Base-by-base conservation (phyloP, 1,140 invertebrate species). In the Nasonia longicornis region DNA sequence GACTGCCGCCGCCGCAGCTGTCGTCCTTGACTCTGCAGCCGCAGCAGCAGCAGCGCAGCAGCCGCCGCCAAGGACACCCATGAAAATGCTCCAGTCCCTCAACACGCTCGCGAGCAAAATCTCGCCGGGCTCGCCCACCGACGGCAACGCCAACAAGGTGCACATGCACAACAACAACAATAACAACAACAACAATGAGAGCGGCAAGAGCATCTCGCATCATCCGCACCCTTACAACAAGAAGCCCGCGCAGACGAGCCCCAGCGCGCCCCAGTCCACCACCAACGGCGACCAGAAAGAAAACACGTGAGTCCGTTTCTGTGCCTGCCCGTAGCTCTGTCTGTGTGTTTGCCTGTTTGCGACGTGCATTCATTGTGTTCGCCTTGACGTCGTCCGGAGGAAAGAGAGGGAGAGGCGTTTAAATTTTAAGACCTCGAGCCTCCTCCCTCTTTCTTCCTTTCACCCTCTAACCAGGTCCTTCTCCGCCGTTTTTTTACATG, bases 71-170 rank as follows among this genome's bases (percentile, higher is more conserved):
- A 87, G 87, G 80, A 85, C 77, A 71, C 88, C 87, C 38, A 91
- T 91, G 90, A 91, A 90, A 89, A 96, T 95, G 95, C 91, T 96
- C 87, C 94, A 95, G 89, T 95, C 95, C 82, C 90, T 95, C 89
- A 95, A 95, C 91, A 93, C 94, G 88, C 92, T 96, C 90, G 95
- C 95, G 89, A 94, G 94, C 86, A 96, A 96, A 90, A 94, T 95
- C 90, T 95, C 95, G 89, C 95, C 95, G 86, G 94, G 94, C 82
- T 91, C 91, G 79, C 91, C 90, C 14, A 91, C 90, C 76, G 91
- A 91, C 83, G 90, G 89, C 85, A 91, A 90, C 84, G 90, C 88
- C 42, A 91, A 90, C 81, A 91, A 86, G 83, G 90, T 91, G 70
- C 89, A 90, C 82, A 86, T 91, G 85, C 90, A 92, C 87, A 94